These are phyloP conservation scores for Anadara kagoshimensis DNA, from an alignment of 1,140 invertebrate species.

Conservation along the genomic window DNA sequence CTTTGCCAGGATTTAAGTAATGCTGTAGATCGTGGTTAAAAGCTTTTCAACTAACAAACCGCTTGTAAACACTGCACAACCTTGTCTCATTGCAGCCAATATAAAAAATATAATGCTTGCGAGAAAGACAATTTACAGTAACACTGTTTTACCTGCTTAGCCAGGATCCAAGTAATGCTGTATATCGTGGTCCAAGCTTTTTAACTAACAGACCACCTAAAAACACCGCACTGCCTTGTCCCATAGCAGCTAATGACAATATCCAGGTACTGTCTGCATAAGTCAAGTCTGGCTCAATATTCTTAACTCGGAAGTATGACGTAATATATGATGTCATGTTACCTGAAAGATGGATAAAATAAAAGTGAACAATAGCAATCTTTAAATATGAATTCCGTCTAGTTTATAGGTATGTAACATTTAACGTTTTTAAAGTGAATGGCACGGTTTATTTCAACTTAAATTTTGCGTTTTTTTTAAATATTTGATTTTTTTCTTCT, in stretches of 20 bases:
- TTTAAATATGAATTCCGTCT: not conserved
- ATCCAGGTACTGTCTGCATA: conserved; percentile 73
- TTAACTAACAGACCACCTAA: conserved; percentile 68
- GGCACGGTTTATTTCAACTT: not conserved
- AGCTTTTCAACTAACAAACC: too few relatives aligned
- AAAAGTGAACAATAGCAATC: not conserved
- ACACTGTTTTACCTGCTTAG: conserved; percentile 50
- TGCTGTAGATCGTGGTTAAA: too few relatives aligned
- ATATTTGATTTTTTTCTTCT: not conserved
- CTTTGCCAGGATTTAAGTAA: too few relatives aligned
- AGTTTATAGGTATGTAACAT: not conserved
- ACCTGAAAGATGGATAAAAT: conserved; percentile 52
- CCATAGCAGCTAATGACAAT: conserved; percentile 60
- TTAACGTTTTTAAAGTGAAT: not conserved
- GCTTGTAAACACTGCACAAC: too few relatives aligned
- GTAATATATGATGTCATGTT: conserved; percentile 75
- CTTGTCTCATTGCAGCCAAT: too few relatives aligned
- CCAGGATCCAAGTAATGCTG: conserved; percentile 61
- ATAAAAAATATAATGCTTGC: too few relatives aligned
- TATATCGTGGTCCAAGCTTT: conserved; percentile 64
- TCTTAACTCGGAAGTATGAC: conserved; percentile 70
- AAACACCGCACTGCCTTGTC: conserved; percentile 71
- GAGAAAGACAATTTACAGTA: too few relatives aligned
- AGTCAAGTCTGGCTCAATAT: conserved; percentile 47
- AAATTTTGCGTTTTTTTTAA: not conserved